A percentile compares a stretch with the other conserved stretches of the same genome.
These are phyloP conservation scores for Melieria omissa DNA, from an alignment of 2,888 invertebrate species.

Conservation along the genomic window DNA sequence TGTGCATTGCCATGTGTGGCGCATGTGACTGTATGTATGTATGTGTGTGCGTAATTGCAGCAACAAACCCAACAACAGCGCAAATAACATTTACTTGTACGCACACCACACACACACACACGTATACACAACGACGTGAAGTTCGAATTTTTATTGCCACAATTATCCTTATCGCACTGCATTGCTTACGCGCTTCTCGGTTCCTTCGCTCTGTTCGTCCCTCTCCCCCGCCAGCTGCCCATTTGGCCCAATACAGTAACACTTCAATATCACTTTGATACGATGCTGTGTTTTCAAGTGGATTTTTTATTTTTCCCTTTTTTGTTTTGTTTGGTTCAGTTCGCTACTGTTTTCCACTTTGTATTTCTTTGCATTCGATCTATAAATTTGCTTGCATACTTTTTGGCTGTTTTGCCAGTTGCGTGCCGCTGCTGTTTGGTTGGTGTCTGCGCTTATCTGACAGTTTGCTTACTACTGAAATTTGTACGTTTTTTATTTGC, in stretches of 20 bases:
- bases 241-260: too few relatives aligned
- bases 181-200: neutral
- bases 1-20: slow-evolving; percentile 29
- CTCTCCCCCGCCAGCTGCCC: too few relatives aligned
- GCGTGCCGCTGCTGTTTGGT: too few relatives aligned
- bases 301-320: too few relatives aligned
- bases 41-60: neutral
- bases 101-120: neutral
- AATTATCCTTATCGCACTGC: slow-evolving; percentile 63
- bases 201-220: neutral
- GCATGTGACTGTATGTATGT: neutral
- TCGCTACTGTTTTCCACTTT: neutral
- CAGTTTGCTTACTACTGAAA: too few relatives aligned
- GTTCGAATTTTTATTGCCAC: slow-evolving; percentile 63
- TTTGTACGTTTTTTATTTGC: too few relatives aligned
- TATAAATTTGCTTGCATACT: slow-evolving; percentile 24
- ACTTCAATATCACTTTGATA: too few relatives aligned
- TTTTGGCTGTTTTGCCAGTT: neutral
- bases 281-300: too few relatives aligned
- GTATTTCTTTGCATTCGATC: neutral
- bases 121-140: slow-evolving; percentile 1
- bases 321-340: neutral
- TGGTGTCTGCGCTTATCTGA: too few relatives aligned
- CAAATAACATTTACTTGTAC: neutral
- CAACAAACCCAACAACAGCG: neutral